These are phyloP conservation scores for Cotesia congregata DNA, from an alignment of 2,888 invertebrate genomes.

Conservation along the genomic window DNA sequence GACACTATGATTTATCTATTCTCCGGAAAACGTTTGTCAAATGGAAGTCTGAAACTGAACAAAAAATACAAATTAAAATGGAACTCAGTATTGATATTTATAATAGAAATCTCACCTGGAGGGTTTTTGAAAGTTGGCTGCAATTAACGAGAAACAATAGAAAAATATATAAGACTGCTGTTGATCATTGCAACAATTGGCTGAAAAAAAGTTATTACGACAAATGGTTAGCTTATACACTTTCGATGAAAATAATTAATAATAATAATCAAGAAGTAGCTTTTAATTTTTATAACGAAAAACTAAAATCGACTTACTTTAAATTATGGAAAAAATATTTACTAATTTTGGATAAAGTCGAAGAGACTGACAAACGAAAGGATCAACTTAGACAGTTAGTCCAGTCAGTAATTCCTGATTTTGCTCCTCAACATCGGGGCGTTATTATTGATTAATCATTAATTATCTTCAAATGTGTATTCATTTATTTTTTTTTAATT, in stretches of 20 bases:
- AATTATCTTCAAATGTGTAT: slow-evolving; percentile 40
- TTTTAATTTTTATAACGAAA: slow-evolving; percentile 47
- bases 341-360: slow-evolving; percentile 55
- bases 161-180: slow-evolving; percentile 67
- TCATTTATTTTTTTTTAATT: too few species aligned
- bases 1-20: slow-evolving; percentile 72
- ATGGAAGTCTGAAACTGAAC: slow-evolving; percentile 71
- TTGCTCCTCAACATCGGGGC: slow-evolving; percentile 58
- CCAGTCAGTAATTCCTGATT: slow-evolving; percentile 62
- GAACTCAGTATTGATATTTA: slow-evolving; percentile 53
- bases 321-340: slow-evolving; percentile 58
- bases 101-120: slow-evolving; percentile 52
- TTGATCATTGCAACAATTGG: slow-evolving; percentile 79
- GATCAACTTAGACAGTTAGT: slow-evolving; percentile 62
- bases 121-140: slow-evolving; percentile 33
- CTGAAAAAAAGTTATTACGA: slow-evolving; percentile 73
- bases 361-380: slow-evolving; percentile 60
- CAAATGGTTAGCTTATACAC: slow-evolving; percentile 71
- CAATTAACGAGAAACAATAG: neutral
- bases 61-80: slow-evolving; percentile 47
- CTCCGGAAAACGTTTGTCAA: slow-evolving; percentile 70
- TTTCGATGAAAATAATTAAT: slow-evolving; percentile 66
- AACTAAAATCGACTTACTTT: slow-evolving; percentile 56
- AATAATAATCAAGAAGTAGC: slow-evolving; percentile 54
- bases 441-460: slow-evolving; percentile 55